Percentiles rank a stretch among this genome's conserved stretches.
Conservation (phyloP, 2,888 invertebrate species). For the Chymomyza fuscimana region DNA sequence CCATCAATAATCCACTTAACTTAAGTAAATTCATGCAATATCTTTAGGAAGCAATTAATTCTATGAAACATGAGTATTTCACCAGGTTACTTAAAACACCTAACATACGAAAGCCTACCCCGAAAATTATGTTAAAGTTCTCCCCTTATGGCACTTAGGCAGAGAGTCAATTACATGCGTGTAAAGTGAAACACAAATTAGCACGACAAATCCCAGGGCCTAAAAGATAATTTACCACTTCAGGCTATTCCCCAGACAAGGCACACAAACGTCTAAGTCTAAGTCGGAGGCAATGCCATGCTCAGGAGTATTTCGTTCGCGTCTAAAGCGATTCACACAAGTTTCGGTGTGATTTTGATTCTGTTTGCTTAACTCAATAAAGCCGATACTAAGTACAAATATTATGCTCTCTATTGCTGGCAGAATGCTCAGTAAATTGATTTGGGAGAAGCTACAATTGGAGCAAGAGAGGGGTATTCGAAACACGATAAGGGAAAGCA, state of each 20-base stretch:
- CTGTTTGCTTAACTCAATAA: conserved; percentile 58
- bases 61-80: neutral
- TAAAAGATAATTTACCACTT: conserved; percentile 33
- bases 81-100: neutral
- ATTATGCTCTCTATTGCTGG: conserved; percentile 28
- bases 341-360: conserved; percentile 41
- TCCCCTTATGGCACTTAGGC: neutral
- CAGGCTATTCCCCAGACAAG: neutral
- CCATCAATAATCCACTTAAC: neutral
- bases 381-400: conserved; percentile 47
- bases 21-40: neutral
- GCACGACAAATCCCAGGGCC: conserved; percentile 16
- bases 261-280: conserved; percentile 27
- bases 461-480: neutral
- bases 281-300: conserved; percentile 1
- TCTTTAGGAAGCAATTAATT: neutral
- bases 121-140: neutral
- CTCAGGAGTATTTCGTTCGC: neutral
- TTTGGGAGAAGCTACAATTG: conserved; percentile 23
- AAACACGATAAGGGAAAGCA: neutral
- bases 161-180: conserved; percentile 31
- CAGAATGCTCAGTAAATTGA: conserved; percentile 39
- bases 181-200: conserved; percentile 43
- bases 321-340: conserved; percentile 36
- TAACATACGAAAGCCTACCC: neutral